These are phyloP conservation scores for Antidorcas marsupialis DNA, from an alignment of 2,113 vertebrate genomes.

Conservation along the genomic window DNA sequence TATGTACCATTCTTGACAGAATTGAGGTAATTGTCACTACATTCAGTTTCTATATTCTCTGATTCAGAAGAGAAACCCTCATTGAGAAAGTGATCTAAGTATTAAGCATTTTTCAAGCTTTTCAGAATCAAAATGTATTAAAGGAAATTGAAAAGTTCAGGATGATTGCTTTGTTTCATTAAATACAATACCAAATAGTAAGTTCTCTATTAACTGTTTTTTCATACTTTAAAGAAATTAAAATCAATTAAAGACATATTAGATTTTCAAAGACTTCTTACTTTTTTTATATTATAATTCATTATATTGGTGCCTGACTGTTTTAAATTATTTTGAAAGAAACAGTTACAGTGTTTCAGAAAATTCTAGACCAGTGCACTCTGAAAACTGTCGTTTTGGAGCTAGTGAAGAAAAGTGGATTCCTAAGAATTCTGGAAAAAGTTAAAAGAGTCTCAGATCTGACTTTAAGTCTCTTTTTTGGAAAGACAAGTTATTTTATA, in stretches of 20 bases:
- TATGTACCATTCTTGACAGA: background rate
- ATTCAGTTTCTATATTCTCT: conserved; percentile 6
- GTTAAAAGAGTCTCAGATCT: conserved; percentile 23
- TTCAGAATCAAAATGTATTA: conserved; percentile 56
- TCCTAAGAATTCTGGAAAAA: conserved; percentile 30
- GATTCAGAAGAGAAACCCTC: conserved; percentile 15
- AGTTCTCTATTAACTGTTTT: background rate
- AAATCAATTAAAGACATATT: conserved; percentile 49
- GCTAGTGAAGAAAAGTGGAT: background rate
- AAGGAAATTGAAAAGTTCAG: conserved; percentile 42
- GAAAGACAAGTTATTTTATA: conserved; percentile 37
- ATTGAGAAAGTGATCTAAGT: conserved; percentile 42
- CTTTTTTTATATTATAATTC: background rate
- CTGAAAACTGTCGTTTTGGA: conserved; percentile 39
- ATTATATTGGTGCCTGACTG: conserved; percentile 30
- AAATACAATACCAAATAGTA: conserved; percentile 39
- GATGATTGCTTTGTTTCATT: conserved; percentile 47
- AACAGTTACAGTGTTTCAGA: conserved; percentile 33
- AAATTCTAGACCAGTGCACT: background rate
- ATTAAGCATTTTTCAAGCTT: conserved; percentile 46
- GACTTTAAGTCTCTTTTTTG: conserved; percentile 32
- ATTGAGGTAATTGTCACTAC: background rate
- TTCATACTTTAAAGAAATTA: conserved; percentile 43
- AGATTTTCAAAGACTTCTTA: conserved; percentile 15
- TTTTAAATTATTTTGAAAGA: conserved; percentile 46